Evolutionary conservation across 2,888 invertebrate species (phyloP).

Genomic region (Ophion ventricosus): DNA sequence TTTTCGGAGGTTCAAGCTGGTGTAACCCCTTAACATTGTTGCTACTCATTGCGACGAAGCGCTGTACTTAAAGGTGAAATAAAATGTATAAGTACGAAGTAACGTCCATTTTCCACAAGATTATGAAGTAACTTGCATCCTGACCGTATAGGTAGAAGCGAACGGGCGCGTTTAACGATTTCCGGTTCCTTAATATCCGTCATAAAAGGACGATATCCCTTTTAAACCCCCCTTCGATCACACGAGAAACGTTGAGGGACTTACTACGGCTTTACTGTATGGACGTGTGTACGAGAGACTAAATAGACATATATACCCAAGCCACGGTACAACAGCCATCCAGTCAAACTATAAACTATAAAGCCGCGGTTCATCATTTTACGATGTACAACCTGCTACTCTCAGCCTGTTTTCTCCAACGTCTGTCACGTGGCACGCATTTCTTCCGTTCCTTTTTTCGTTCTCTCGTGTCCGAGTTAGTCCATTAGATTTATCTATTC

Average conservation of each 20-base stretch:
- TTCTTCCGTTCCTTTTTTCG: conserved; percentile 47
- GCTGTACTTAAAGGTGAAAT: conserved; percentile 14
- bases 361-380: conserved; percentile 74
- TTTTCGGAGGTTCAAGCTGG: no score
- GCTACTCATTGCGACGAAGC: neutral
- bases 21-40: neutral
- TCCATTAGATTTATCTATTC: conserved; percentile 72
- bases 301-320: conserved; percentile 12
- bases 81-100: neutral
- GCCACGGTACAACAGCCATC: conserved; percentile 21
- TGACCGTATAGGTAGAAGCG: conserved; percentile 61
- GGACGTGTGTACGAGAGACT: conserved; percentile 43
- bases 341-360: conserved; percentile 80
- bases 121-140: conserved; percentile 43
- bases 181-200: conserved; percentile 75
- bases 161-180: conserved; percentile 70
- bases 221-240: conserved; percentile 80
- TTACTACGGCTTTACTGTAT: conserved; percentile 58
- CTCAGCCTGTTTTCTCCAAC: conserved; percentile 41
- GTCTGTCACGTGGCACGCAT: conserved; percentile 26
- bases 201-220: conserved; percentile 80
- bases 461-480: conserved; percentile 69
- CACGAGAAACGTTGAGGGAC: conserved; percentile 67
- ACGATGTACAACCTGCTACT: conserved; percentile 75
- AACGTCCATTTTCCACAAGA: neutral